These are phyloP conservation scores for Neomicropteryx cornuta DNA, from an alignment of 1,140 invertebrate species.

Conservation along the genomic window DNA sequence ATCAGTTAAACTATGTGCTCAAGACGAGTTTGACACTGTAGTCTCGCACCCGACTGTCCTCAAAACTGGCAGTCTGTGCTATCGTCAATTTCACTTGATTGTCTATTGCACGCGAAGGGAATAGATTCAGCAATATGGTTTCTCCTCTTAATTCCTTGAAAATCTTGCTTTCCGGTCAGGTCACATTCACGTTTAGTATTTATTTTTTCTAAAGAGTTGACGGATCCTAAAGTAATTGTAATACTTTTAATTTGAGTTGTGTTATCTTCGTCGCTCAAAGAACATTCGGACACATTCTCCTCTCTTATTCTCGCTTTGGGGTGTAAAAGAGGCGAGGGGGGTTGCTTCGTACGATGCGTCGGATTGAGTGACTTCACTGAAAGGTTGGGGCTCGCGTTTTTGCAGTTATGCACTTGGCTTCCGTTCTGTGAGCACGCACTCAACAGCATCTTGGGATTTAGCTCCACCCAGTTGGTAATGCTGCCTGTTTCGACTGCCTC, in stretches of 20 bases:
- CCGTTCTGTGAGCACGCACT: conserved; percentile 10
- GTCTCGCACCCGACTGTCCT: no score
- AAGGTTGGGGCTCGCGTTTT: conserved; percentile 9
- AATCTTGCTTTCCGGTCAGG: no score
- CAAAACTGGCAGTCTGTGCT: no score
- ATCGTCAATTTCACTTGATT: no score
- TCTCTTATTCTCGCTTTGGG: conserved; percentile 16
- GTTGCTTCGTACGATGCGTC: conserved; percentile 5
- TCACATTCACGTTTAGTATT: no score
- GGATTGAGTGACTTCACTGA: not conserved
- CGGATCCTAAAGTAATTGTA: conserved; percentile 13
- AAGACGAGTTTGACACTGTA: no score
- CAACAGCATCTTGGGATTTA: conserved; percentile 12
- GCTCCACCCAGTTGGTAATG: conserved; percentile 10
- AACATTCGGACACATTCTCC: conserved; percentile 18
- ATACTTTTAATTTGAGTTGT: conserved; percentile 16
- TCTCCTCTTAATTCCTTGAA: no score
- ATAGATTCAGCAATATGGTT: no score
- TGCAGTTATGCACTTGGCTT: conserved; percentile 9
- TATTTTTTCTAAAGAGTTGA: conserved; percentile 12
- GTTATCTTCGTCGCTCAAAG: conserved; percentile 17
- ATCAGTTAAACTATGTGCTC: no score
- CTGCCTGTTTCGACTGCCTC: conserved; percentile 1
- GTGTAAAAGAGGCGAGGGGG: conserved; percentile 9
- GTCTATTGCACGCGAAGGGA: no score